Base-by-base conservation (phyloP, 1,140 invertebrate genomes). In the Drosophila bocqueti region DNA sequence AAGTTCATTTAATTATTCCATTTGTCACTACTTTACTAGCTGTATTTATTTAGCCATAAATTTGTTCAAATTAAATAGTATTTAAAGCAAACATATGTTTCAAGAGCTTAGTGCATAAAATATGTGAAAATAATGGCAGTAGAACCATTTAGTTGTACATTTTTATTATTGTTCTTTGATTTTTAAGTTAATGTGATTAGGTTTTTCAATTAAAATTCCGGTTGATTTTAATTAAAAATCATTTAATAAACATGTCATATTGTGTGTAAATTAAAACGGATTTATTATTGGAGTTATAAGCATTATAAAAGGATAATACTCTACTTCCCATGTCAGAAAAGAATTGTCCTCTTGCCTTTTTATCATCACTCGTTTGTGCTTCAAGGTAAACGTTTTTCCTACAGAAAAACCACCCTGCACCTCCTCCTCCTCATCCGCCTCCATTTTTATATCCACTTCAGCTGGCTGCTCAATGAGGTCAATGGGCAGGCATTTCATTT, bases 401-500 rank as follows among this genome's bases (percentile, higher is more conserved):
- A 13, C 21, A 15, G 15, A 55, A 3, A 21, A 40, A n/a, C 4
- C 18, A 29, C 31, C 13, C 29, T 24, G 6, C n/a, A 8, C 40
- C 29, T 55, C 21, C 42, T 55, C 21, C 42, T 43, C 15, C 50
- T 21, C 31, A 11, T 38, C 34, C 24, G 9, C 9, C 24, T 49
- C 8, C 15, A 2, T n/a, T 34, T 61, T 40, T 45, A 29, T 73
- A 71, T 58, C 60, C 49, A 61, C 47, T 60, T 42, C 65, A 62
- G 64, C 68, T 81, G 84, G 76, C 73, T 81, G 81, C 85, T 75
- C 85, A 87, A 89, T 84, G 79, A 84, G 85, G 84, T 89, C 84
- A 89, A 90, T 89, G 85, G 81, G 84, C 84, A 89, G 73, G 61
- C 55, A 74, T 77, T 82, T 71, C 63, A 86, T 86, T 86, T 86